Evolutionary conservation across 2,113 vertebrate species (phyloP), one percentile per base, ranked within the genome.

Genomic region (Colinus virginianus): DNA sequence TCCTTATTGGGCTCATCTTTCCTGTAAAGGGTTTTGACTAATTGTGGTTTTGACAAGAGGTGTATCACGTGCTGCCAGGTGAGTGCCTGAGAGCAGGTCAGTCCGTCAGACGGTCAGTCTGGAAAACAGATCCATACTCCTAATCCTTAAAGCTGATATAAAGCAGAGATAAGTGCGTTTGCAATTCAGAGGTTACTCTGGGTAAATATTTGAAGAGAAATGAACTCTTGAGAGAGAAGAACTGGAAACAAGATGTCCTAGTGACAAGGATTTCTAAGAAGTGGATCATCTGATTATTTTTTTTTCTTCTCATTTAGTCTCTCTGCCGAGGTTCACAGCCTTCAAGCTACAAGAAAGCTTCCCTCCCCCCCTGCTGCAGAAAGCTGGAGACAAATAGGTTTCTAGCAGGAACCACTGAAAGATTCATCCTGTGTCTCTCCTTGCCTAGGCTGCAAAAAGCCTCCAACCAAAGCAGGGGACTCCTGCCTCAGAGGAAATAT

Each of bases 11-110:
- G 96, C 95, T 97, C 95, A 96, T 97, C 97, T 97, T 98, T 99
- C 98, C 99, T 98, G 98, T 98, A 97, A 98, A 97, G 97, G 96
- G 93, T 95, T 97, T 97, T 97, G 96, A 94, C 97, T 97, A 98
- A 98, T 96, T 97, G 96, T 97, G 97, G 96, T 97, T 98, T 98
- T 97, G 97, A 97, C 97, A 97, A 96, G 96, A 97, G 91, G 67
- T 91, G 96, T 88, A 96, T 96, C 95, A 93, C 91, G 80, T 95
- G 96, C 95, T 96, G 97, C 96, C 96, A 89, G 83, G 96, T 93
- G 94, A 97, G 91, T 0, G 36, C 96, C 95, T 87, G 64, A 88
- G 90, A n/a, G 94, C 87, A 83, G 97, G 97, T 98, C 97, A 97
- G 91, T 89, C 94, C 97, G 96, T 93, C 97, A 98, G 97, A 98